Conservation (phyloP, 2,797 vertebrate genomes). For the Varecia variegata region DNA sequence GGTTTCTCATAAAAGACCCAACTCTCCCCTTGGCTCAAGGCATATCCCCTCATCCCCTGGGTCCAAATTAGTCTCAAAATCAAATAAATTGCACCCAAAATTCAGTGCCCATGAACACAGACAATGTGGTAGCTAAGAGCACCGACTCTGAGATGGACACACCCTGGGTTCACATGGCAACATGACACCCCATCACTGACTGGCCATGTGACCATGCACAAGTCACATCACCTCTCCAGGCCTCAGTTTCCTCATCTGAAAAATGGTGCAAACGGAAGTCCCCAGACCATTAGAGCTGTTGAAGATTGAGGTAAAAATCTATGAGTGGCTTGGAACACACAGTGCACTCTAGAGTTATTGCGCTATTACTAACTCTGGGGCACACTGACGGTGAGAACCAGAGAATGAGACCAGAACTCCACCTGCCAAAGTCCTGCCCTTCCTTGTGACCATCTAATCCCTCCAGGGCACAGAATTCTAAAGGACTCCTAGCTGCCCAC, state of each 20-base stretch:
- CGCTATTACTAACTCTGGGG: background rate
- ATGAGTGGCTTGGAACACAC: background rate
- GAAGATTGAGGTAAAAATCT: background rate
- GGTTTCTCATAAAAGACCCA: background rate
- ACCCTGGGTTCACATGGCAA: accelerated
- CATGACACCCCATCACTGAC: accelerated
- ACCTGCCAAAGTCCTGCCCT: background rate
- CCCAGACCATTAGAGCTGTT: accelerated
- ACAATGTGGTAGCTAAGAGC: background rate
- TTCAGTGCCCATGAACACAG: background rate
- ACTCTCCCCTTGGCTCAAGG: background rate
- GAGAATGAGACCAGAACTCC: background rate
- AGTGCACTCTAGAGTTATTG: accelerated
- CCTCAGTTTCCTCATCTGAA: background rate
- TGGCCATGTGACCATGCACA: background rate
- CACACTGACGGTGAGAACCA: background rate
- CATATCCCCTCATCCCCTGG: background rate
- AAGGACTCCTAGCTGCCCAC: background rate
- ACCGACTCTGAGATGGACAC: too few species aligned
- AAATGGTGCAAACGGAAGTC: background rate
- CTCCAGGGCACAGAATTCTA: background rate
- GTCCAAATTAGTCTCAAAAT: background rate
- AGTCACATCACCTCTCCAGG: background rate
- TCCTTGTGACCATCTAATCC: background rate
- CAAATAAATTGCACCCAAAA: background rate